Base-by-base conservation (phyloP, 2,888 invertebrate genomes). In the Cetonia aurata region DNA sequence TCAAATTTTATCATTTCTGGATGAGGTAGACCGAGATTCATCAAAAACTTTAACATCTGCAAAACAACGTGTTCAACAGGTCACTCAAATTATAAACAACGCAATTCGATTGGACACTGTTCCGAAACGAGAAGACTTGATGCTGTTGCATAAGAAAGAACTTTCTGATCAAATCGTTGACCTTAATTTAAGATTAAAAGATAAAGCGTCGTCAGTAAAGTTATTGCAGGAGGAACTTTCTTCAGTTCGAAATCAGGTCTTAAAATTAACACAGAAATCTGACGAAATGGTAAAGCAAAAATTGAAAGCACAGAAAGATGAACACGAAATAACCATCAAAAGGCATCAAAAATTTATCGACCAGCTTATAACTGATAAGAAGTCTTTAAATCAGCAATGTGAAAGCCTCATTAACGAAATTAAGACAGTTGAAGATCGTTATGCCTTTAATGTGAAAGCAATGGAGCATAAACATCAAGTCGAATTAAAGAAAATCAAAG, bases 301-400 rank as follows among this genome's bases (percentile, higher is more conserved):
- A 71, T 77, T 90, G 67, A 86, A 87, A 17, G 85, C 87, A 37
- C 89, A 91, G 76, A 91, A 91, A 80, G 87, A 89, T 25, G 93
- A 94, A 76, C 93, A 91, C 77, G 94, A 94, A 78, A 87, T 83
- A 1, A 88, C 92, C 0, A 89, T 95, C 19, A 89, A 91, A 74
- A 86, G 95, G 12, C 95, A 95, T 80, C 95, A 95, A 80, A 92
- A 88, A 72, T 94, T 95, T 75, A 93, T 95, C 57, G 94, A 95
- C 80, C 93, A 92, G 86, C 80, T 95, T 56, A 90, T 95, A 72
- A 89, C 89, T 69, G 95, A 95, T 80, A 95, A 95, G 84, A 92
- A 91, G 73, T 88, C 90, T 0, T 80, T 95, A 15, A 93, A 92
- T 76, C 92, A 93, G 73, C 91, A 91, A 75, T 92, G 92, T 75